Base-by-base conservation (phyloP, 2,888 invertebrate species). In the Diarsia dahlii region DNA sequence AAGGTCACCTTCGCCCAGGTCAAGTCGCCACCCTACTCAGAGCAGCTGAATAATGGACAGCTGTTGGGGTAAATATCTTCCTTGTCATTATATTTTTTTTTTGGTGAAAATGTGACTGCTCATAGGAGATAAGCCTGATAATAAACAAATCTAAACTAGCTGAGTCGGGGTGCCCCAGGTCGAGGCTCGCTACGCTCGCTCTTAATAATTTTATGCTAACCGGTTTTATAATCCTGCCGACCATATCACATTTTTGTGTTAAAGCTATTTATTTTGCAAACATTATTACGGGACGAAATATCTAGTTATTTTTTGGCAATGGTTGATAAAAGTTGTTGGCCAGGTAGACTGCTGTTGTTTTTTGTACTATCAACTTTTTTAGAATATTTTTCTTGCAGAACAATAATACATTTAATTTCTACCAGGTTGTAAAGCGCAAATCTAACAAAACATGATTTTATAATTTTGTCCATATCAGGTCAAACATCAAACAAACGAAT, bases 21-120 rank as follows among this genome's bases (percentile, higher is more conserved):
- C 91, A 96, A 93, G 90, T 95, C 92, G 39, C 93, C 93, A 15
- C 94, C 97, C 0, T 89, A 89, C 68, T 85, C 96, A 64, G 98
- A 97, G 87, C 97, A 97, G 92, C 97, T 98, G 89, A 98, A 98
- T 90, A 98, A 97, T 94, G 97, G 97, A 87, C 95, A 97, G 84
- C 92, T 97, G 72, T 91, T 97, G 87, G 97, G 97, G 98, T 98
- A 92, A 96, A 95, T 90, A 65, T 73, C 5, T 28, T 70, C 52
- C 58, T 23, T 48, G 20, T n/a, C n/a, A n/a, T 34, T 2, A 13
- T n/a, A 0, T 13, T 5, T 1, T 45, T 20, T 23, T 23, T 46
- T 54, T 28, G 2, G 18, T 1, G 1, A n/a, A 8, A 28, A 18
- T 48, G 3, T 64, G 23, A 12, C 39, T 39, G 20, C 10, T 12